These are phyloP conservation scores for Alcedo atthis DNA, from an alignment of 2,797 vertebrate species.

Conservation along the genomic window DNA sequence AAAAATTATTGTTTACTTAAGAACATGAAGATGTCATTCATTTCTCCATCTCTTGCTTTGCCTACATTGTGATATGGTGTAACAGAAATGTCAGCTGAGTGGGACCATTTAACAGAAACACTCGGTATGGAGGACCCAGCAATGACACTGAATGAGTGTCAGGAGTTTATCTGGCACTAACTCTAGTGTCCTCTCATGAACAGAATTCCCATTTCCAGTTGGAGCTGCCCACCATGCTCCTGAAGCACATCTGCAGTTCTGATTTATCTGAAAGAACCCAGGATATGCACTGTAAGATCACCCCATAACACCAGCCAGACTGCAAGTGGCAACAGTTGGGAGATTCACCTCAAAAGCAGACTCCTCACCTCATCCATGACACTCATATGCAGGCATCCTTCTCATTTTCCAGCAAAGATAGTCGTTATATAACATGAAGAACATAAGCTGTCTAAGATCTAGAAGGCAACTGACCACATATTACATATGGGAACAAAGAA, in stretches of 20 bases:
- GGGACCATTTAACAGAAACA: not conserved
- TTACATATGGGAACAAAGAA: not conserved
- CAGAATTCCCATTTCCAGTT: not conserved
- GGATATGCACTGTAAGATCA: not conserved
- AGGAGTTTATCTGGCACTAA: not conserved
- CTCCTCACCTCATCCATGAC: not conserved
- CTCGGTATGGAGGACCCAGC: not conserved
- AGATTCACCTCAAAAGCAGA: not conserved
- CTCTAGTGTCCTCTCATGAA: not conserved
- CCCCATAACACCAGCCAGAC: not conserved
- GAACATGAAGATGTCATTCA: not conserved
- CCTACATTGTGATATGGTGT: rapidly evolving
- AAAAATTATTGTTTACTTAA: not conserved
- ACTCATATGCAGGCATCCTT: not conserved
- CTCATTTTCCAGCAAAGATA: not conserved
- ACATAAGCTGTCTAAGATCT: not conserved
- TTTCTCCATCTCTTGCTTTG: not conserved
- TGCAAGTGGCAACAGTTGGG: not conserved
- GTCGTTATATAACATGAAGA: not conserved
- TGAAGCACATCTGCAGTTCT: not conserved
- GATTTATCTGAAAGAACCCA: not conserved
- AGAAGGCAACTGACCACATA: not conserved
- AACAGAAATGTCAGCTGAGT: not conserved
- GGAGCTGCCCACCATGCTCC: not conserved
- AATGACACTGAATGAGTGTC: not conserved